phyloP scores from a whole-genome alignment of 2,888 invertebrate genomes.

The Pristionchus entomophagus region DNA sequence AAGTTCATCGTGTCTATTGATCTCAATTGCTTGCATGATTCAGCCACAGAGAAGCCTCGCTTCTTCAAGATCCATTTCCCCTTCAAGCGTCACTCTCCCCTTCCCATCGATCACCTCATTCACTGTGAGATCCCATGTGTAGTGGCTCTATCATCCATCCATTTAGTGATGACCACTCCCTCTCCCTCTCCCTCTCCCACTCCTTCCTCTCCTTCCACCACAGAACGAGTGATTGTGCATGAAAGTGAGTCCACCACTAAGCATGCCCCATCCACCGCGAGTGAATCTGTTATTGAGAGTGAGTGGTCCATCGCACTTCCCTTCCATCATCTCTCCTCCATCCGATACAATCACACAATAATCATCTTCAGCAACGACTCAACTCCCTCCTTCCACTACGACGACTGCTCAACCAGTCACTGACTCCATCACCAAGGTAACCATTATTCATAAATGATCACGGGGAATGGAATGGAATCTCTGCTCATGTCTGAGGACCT shows the following conservation, averaged over 20 bases:
- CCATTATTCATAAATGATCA: background rate
- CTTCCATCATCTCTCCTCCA: background rate
- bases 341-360: background rate
- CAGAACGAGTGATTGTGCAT: background rate
- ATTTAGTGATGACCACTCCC: conserved; percentile 23
- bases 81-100: conserved; percentile 5
- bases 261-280: background rate
- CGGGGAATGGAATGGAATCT: no score
- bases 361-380: conserved; percentile 6
- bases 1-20: background rate
- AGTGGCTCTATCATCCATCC: background rate
- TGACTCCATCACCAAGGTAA: background rate
- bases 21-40: background rate
- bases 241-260: background rate
- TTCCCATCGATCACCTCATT: background rate
- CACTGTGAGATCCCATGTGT: background rate
- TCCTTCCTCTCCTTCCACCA: background rate
- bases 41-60: background rate
- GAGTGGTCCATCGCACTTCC: background rate
- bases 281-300: background rate
- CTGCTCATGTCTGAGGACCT: no score
- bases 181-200: background rate
- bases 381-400: background rate
- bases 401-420: background rate
- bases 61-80: background rate